Percentiles rank a stretch among this genome's conserved stretches.
Evolutionary conservation across 2,888 invertebrate genomes (phyloP).

Genomic region (Meiosimyza platycephala): DNA sequence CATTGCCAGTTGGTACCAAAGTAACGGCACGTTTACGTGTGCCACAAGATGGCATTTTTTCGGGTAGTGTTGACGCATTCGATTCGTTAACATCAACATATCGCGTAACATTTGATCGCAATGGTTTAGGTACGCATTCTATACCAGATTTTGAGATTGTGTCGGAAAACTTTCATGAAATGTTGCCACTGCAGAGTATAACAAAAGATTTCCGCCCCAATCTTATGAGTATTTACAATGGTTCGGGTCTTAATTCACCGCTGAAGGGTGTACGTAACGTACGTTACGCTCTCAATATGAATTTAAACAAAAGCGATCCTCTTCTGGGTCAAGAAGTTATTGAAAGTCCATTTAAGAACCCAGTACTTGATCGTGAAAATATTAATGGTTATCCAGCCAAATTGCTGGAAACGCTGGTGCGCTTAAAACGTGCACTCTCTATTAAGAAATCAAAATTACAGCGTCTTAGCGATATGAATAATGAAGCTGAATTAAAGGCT

Average conservation of each 20-base stretch:
- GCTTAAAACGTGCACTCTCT: constrained; percentile 85
- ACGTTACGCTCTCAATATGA: constrained; percentile 56
- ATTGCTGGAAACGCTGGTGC: constrained; percentile 86
- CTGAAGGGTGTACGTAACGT: constrained; percentile 44
- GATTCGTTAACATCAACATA: constrained; percentile 95
- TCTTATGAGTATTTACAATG: constrained; percentile 54
- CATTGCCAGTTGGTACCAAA: constrained; percentile 94
- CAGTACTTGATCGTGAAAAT: constrained; percentile 60
- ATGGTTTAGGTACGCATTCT: constrained; percentile 93
- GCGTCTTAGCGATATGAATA: constrained; percentile 86
- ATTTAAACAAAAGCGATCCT: constrained; percentile 75
- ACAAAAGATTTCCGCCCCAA: constrained; percentile 83
- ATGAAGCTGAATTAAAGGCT: constrained; percentile 87
- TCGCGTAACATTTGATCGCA: constrained; percentile 92
- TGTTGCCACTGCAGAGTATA: constrained; percentile 86
- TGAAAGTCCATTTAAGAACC: constrained; percentile 68
- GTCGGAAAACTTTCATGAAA: constrained; percentile 92
- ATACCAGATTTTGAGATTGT: constrained; percentile 97
- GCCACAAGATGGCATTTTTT: constrained; percentile 96
- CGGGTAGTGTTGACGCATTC: constrained; percentile 93
- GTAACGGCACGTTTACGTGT: constrained; percentile 85
- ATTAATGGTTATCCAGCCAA: constrained; percentile 87
- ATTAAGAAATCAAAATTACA: constrained; percentile 85
- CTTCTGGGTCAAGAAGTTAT: constrained; percentile 71
- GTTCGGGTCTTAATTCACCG: constrained; percentile 62